Base-by-base conservation (phyloP, 2,797 vertebrate species). In the Enoplosus armatus region DNA sequence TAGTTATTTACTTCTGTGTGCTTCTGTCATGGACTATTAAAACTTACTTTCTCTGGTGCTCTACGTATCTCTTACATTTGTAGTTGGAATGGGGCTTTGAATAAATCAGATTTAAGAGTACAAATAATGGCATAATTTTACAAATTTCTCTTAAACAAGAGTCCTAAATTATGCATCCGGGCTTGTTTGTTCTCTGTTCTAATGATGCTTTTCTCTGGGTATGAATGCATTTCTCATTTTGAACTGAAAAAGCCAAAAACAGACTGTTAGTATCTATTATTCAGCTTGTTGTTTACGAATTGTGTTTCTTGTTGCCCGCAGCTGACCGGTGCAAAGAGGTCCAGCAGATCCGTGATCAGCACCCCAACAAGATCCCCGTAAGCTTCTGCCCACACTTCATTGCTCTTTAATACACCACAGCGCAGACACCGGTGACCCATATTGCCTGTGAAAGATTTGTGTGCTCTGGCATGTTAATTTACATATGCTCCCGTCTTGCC, bases 281-380 rank as follows among this genome's bases (percentile, higher is more conserved):
- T 10, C 1, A 2, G 14, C 26, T 33, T 55, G 8, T 16, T 53
- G 18, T 47, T 70, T 2, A 74, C 26, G 7, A 39, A 26, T 33
- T 80, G 7, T 81, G 41, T 83, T 51, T 76, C 68, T 75, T 83
- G 84, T 84, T 35, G 35, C 55, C 81, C 59, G 51, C 94, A 99
- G 98, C 95, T 90, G 98, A 99, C 90, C 97, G 98, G 82, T 98
- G 97, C 95, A 99, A 98, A 93, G 98, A 99, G 93, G 98, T 99
- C 55, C 97, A 98, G 94, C 98, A 99, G 94, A 99, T 99, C 91
- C 96, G 98, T 6, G 97, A 99, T 71, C 98, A 99, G 92, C 98
- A 99, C 85, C 97, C 98, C 20, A 99, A 96, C 96, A 99, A 99
- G 95, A 99, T 99, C 90, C 98, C 98, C 2, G 98, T 99, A 92